These are phyloP conservation scores for Meleagris gallopavo DNA, from an alignment of 2,113 vertebrate genomes.

Conservation along the genomic window DNA sequence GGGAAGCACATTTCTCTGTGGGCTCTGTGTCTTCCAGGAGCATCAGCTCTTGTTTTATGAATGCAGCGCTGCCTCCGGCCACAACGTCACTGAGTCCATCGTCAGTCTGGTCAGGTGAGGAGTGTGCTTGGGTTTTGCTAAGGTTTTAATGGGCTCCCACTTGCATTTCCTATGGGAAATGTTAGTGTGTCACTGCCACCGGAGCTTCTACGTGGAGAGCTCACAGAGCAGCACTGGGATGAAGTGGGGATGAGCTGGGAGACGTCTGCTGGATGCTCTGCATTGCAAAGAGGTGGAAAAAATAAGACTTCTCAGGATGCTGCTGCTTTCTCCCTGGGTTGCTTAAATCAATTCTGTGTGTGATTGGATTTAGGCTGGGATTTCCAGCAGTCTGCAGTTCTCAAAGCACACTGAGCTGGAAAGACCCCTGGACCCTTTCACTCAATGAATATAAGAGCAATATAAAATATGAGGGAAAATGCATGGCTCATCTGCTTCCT, in stretches of 20 bases:
- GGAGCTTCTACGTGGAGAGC: not conserved
- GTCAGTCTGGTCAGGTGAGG: conserved; percentile 86
- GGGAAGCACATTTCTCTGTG: not conserved
- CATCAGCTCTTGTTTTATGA: conserved; percentile 86
- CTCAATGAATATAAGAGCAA: not conserved
- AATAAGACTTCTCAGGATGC: not conserved
- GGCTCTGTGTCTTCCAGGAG: conserved; percentile 78
- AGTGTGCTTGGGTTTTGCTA: not conserved
- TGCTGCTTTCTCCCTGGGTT: not conserved
- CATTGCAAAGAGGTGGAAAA: not conserved
- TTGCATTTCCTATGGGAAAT: not conserved
- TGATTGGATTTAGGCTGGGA: not conserved
- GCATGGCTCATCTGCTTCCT: not conserved
- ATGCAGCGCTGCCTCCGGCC: conserved; percentile 89
- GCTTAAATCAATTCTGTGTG: not conserved
- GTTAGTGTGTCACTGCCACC: not conserved
- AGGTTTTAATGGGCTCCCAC: not conserved
- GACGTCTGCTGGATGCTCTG: not conserved
- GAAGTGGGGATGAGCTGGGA: not conserved
- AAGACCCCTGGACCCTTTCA: not conserved
- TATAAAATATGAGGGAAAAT: not conserved
- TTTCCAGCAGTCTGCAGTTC: not conserved
- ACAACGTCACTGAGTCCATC: conserved; percentile 86
- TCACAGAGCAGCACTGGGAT: fast-evolving
- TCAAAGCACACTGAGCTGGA: fast-evolving